Evolutionary conservation across 2,888 invertebrate species (phyloP).

Genomic region (Tetragonisca angustula): DNA sequence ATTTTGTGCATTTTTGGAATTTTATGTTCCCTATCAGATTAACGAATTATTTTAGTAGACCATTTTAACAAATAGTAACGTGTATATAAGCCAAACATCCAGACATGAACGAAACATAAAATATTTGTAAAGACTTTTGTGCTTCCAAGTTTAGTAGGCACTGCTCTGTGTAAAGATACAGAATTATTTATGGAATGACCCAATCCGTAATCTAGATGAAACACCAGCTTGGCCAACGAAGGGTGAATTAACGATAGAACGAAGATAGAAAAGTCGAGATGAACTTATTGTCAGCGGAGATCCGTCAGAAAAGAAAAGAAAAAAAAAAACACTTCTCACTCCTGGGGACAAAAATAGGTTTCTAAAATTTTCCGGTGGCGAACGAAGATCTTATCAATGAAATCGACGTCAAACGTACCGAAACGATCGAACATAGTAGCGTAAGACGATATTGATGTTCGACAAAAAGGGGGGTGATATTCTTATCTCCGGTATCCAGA

Average conservation of each 20-base stretch:
- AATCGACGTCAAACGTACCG: not conserved
- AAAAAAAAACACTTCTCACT: not conserved
- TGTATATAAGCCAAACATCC: too few relatives aligned
- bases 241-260: not conserved
- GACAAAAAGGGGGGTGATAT: constrained; percentile 15
- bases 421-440: not conserved
- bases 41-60: too few relatives aligned
- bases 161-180: not conserved
- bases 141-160: not conserved
- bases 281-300: not conserved
- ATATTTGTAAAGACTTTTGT: too few relatives aligned
- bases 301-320: not conserved
- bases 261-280: not conserved
- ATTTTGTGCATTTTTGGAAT: too few relatives aligned
- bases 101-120: too few relatives aligned
- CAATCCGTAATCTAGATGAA: not conserved
- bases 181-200: not conserved
- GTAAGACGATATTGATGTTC: not conserved
- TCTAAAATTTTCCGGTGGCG: not conserved
- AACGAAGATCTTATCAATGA: not conserved
- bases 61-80: too few relatives aligned
- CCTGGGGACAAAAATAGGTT: not conserved
- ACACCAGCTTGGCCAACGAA: not conserved
- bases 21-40: too few relatives aligned
- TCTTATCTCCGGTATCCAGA: constrained; percentile 47